These are phyloP conservation scores for Agapornis canus DNA, from an alignment of 2,797 vertebrate species.

Conservation along the genomic window DNA sequence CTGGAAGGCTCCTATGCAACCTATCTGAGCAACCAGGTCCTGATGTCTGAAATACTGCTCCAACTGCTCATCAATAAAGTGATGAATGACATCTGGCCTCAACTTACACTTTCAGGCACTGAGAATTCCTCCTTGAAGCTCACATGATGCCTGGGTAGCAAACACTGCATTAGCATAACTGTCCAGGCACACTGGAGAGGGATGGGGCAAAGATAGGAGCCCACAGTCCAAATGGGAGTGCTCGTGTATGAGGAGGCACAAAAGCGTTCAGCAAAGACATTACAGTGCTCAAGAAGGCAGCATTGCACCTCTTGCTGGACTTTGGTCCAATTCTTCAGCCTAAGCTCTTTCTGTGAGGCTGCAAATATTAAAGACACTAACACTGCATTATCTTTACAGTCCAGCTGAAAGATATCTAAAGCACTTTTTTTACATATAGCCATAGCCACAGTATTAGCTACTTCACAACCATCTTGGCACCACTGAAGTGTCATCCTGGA, in stretches of 20 bases:
- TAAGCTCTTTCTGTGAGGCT: not conserved
- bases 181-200: not conserved
- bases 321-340: not conserved
- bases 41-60: not conserved
- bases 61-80: not conserved
- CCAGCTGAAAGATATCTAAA: not conserved
- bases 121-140: fast-evolving
- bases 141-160: not conserved
- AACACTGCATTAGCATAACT: fast-evolving
- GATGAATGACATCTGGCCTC: not conserved
- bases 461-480: not conserved
- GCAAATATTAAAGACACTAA: not conserved
- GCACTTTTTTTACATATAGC: not conserved
- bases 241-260: not conserved
- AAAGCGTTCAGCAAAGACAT: not conserved
- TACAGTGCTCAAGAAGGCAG: not conserved
- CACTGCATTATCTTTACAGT: not conserved
- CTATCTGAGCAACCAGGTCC: not conserved
- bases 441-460: not conserved
- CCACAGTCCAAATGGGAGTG: fast-evolving
- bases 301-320: not conserved
- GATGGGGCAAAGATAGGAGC: not conserved
- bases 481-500: not conserved
- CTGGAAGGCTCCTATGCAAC: too few species aligned
- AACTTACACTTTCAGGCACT: not conserved